phyloP scores from a whole-genome alignment of 2,888 invertebrate genomes.

The Xanthia togata region DNA sequence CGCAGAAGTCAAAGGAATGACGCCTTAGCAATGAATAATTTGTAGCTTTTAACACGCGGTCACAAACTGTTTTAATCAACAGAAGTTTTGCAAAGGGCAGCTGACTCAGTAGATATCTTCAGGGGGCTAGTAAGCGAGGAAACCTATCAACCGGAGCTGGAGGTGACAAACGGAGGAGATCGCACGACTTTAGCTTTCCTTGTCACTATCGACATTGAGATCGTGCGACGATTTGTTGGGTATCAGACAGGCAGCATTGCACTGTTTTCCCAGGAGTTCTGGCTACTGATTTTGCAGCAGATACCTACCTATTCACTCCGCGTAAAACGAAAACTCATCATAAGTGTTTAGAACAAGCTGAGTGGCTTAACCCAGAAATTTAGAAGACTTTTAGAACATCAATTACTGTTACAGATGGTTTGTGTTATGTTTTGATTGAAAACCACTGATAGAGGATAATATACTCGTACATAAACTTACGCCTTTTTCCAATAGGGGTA shows the following conservation, averaged over 20 bases:
- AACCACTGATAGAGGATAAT: not conserved
- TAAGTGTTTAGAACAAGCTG: not conserved
- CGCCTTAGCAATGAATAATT: constrained; percentile 3
- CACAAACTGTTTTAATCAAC: not conserved
- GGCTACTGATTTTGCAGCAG: not conserved
- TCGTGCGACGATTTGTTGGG: too few species aligned
- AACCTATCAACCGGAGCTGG: not conserved
- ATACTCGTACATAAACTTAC: too few species aligned
- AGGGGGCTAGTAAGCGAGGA: not conserved
- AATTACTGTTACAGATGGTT: not conserved
- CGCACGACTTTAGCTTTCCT: not conserved
- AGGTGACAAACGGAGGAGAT: not conserved
- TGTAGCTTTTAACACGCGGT: not conserved
- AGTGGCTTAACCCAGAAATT: not conserved
- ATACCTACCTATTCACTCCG: not conserved
- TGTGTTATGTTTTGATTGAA: not conserved
- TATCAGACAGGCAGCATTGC: not conserved
- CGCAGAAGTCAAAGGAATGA: constrained; percentile 7
- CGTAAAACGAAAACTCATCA: not conserved
- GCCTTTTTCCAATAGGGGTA: too few species aligned
- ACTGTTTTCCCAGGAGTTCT: not conserved
- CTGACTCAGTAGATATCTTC: not conserved
- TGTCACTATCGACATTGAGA: too few species aligned
- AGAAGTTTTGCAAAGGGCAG: not conserved
- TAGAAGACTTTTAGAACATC: not conserved